Conservation (phyloP, 2,113 vertebrate species). For the Neotoma lepida region DNA sequence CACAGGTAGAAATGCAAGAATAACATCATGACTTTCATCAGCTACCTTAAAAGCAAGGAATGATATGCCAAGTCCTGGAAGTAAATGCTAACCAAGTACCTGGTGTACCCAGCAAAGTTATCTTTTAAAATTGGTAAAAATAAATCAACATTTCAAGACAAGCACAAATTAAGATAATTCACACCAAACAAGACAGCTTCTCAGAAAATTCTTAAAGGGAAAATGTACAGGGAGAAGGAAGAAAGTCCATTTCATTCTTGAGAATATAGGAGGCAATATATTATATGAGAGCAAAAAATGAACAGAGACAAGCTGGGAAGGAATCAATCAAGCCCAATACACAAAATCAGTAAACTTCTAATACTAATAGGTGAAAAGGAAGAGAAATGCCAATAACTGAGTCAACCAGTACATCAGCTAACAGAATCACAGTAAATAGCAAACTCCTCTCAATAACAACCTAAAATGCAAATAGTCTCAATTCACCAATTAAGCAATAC, state of each 20-base stretch:
- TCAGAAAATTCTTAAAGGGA: neutral
- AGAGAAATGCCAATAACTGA: neutral
- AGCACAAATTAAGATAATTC: neutral
- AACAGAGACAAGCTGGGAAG: neutral
- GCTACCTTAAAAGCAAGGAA: neutral
- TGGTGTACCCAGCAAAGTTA: neutral
- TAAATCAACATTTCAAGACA: neutral
- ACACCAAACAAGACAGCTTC: neutral
- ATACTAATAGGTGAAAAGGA: neutral
- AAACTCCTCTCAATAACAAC: neutral
- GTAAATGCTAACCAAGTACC: neutral
- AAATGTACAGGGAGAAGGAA: neutral
- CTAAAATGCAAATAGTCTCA: neutral
- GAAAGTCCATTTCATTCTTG: neutral
- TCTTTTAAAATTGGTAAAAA: neutral
- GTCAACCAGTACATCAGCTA: neutral
- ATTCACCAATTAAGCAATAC: neutral
- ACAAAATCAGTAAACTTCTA: neutral
- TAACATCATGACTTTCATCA: neutral
- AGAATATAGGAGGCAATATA: neutral
- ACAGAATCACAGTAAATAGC: neutral
- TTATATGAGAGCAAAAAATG: neutral
- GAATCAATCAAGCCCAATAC: neutral
- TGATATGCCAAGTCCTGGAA: neutral
- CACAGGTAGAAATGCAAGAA: neutral